Evolutionary conservation across 2,797 vertebrate species (phyloP).

Genomic region (Crypturellus tataupa): DNA sequence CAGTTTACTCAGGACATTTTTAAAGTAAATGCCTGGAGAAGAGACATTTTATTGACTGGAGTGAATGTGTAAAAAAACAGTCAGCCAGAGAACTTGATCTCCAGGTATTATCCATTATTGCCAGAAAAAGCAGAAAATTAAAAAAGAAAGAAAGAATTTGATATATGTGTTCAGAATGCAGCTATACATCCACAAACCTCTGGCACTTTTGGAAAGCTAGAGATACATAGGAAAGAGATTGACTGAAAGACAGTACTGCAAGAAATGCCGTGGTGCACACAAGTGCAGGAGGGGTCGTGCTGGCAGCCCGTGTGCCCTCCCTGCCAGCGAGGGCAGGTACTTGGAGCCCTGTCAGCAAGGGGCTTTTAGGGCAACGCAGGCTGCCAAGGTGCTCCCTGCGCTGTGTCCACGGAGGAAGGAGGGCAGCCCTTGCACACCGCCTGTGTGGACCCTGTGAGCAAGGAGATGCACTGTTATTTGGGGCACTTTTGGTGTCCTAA

Average conservation of each 20-base stretch:
- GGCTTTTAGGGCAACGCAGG: background rate
- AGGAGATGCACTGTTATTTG: background rate
- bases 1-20: background rate
- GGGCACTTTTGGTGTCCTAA: background rate
- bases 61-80: background rate
- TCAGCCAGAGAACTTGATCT: background rate
- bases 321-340: rapidly evolving
- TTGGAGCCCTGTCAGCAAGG: rapidly evolving
- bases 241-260: background rate
- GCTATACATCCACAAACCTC: rapidly evolving
- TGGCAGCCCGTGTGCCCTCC: background rate
- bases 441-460: background rate
- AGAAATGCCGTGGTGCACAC: rapidly evolving
- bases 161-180: background rate
- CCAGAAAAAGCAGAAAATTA: background rate
- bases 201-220: background rate
- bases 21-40: background rate
- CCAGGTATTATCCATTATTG: background rate
- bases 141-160: rapidly evolving
- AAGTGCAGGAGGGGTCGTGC: background rate
- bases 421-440: background rate
- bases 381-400: background rate
- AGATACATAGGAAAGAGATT: background rate
- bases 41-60: background rate
- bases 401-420: background rate